Percentiles rank a stretch among this genome's conserved stretches.
Evolutionary conservation across 2,888 invertebrate genomes (phyloP).

Genomic region (Cerceris rybyensis): DNA sequence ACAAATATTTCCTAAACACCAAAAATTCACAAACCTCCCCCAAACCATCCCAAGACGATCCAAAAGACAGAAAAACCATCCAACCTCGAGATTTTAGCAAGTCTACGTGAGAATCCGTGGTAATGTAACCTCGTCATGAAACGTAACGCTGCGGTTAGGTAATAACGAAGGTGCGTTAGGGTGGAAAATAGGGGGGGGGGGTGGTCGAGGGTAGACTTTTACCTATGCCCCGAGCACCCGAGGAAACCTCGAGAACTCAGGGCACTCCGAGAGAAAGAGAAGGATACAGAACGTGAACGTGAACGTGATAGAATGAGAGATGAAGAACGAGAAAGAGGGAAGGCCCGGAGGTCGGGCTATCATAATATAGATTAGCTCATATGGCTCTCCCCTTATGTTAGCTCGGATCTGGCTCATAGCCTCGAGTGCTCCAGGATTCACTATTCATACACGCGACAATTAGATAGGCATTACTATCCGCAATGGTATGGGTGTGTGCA

Average conservation of each 20-base stretch:
- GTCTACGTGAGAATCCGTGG: constrained; percentile 52
- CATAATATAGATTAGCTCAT: constrained; percentile 82
- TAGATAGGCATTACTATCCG: constrained; percentile 81
- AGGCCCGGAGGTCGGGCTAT: constrained; percentile 77
- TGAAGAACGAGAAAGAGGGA: constrained; percentile 13
- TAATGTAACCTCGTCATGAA: constrained; percentile 66
- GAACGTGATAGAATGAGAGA: constrained; percentile 17
- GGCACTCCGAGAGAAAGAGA: not conserved
- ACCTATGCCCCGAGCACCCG: constrained; percentile 24
- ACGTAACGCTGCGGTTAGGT: constrained; percentile 62
- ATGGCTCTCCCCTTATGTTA: constrained; percentile 79
- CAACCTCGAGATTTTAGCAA: constrained; percentile 44
- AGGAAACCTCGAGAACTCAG: constrained; percentile 10
- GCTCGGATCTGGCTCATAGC: constrained; percentile 80
- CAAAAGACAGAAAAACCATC: not conserved
- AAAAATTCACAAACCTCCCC: not conserved
- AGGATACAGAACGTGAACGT: constrained; percentile 4
- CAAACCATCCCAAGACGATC: not conserved
- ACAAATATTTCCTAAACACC: not conserved
- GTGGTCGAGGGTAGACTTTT: constrained; percentile 35
- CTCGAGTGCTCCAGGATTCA: constrained; percentile 81
- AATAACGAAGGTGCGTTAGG: constrained; percentile 65
- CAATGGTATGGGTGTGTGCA: constrained; percentile 27
- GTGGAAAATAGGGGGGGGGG: constrained; percentile 30
- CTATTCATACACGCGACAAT: constrained; percentile 82